These are phyloP conservation scores for Ecliptopera silaceata DNA, from an alignment of 2,888 invertebrate species.

Conservation along the genomic window DNA sequence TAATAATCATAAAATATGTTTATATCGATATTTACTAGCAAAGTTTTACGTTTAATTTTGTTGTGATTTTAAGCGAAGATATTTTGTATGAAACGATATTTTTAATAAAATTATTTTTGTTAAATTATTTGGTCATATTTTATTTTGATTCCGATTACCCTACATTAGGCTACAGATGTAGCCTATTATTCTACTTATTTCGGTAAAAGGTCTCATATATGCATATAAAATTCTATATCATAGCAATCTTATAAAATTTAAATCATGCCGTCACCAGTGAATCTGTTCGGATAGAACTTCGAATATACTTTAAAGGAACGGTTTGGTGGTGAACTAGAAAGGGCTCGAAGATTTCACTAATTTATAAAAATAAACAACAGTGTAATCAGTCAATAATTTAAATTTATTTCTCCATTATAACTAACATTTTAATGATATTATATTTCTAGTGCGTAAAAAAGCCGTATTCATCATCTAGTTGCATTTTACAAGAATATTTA, in stretches of 20 bases:
- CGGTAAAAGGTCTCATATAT: too few relatives aligned
- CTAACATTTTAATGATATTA: conserved; percentile 58
- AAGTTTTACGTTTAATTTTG: conserved; percentile 43
- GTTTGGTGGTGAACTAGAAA: too few relatives aligned
- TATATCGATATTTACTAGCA: conserved; percentile 46
- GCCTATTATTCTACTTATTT: too few relatives aligned
- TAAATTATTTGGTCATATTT: conserved; percentile 23
- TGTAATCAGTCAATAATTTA: conserved; percentile 72
- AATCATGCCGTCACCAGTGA: too few relatives aligned
- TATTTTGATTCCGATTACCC: not conserved
- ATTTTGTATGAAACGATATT: conserved; percentile 59
- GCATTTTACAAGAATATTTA: conserved; percentile 59
- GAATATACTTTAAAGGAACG: too few relatives aligned
- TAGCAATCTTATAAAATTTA: too few relatives aligned
- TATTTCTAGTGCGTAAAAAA: conserved; percentile 64
- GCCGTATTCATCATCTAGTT: conserved; percentile 63
- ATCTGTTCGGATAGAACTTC: too few relatives aligned
- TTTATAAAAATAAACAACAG: conserved; percentile 31
- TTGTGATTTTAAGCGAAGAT: conserved; percentile 63
- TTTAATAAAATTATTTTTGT: conserved; percentile 68
- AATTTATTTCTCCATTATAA: conserved; percentile 57
- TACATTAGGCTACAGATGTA: too few relatives aligned
- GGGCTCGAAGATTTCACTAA: too few relatives aligned
- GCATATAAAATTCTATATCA: too few relatives aligned
- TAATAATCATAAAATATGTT: conserved; percentile 5